Evolutionary conservation across 2,888 invertebrate genomes (phyloP), one percentile per base, ranked within the genome.

Genomic region (Apotomis capreana): DNA sequence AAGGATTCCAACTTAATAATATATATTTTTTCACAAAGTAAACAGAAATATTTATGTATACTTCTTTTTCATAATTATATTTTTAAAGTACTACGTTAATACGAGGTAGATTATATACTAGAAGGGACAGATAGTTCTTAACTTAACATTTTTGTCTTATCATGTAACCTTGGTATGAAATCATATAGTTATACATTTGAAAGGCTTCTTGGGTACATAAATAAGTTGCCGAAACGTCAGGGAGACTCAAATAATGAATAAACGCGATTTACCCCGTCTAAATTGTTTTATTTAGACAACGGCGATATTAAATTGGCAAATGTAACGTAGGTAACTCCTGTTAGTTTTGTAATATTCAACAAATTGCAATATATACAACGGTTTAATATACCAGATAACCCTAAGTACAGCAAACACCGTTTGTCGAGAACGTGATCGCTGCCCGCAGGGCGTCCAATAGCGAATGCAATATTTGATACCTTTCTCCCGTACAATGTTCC

Each of bases 21-120:
- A 46, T 55, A 10, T 13, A 57, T n/a, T 15, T 4, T 61, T 67
- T 46, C 15, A 57, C 36, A 12, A 60, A 70, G 67, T 46, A 60
- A 67, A 60, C 10, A 15, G 52, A 44, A 40, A 67, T 26, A 40
- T n/a, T 57, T 70, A 26, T 26, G 26, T 26, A 26, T 26, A 26
- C 2, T 26, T 51, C 26, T 37, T 70, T 52, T 13, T 57, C 58
- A 65, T 73, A 64, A 26, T 26, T 68, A 71, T 58, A 73, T 70
- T 68, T 75, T 68, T 73, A 54, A 71, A 49, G 68, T 73, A 60
- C 69, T 74, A 70, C 67, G 74, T 70, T 74, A 71, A 74, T 70
- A 49, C 73, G 74, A 75, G 76, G 76, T 75, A 77, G 76, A 70
- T 78, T 73, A 74, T 55, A 73, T 72, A 68, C 76, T 76, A 76